These are phyloP conservation scores for Agelaius phoeniceus DNA, from an alignment of 2,113 vertebrate genomes.

Conservation along the genomic window DNA sequence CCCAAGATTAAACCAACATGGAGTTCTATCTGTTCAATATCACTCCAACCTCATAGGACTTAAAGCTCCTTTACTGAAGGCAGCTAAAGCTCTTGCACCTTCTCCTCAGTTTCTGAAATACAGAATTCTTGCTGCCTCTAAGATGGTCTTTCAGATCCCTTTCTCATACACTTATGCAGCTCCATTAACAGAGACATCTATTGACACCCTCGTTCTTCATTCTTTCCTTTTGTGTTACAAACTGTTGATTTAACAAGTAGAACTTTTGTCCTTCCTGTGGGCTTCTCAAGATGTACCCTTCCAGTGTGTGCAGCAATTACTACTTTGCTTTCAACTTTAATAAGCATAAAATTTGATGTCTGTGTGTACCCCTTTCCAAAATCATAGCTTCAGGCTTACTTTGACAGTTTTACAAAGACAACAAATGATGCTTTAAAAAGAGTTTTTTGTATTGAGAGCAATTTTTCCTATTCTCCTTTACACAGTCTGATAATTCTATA, in stretches of 20 bases:
- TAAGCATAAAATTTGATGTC: background rate
- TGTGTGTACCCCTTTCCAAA: background rate
- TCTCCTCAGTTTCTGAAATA: background rate
- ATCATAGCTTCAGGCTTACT: background rate
- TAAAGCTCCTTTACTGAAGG: background rate
- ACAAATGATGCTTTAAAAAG: background rate
- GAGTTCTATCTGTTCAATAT: background rate
- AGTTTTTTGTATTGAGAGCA: background rate
- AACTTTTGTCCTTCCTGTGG: background rate
- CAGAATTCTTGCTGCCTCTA: background rate
- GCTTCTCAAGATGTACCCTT: background rate
- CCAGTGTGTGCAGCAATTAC: background rate
- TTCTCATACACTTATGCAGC: background rate
- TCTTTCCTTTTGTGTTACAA: background rate
- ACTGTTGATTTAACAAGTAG: background rate
- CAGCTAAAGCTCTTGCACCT: background rate
- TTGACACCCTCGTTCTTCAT: accelerated
- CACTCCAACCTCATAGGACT: background rate
- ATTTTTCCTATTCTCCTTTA: background rate
- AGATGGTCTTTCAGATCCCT: background rate
- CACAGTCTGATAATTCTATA: background rate
- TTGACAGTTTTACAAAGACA: background rate
- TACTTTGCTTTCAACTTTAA: background rate
- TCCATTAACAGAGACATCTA: background rate
- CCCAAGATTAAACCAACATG: background rate